Evolutionary conservation across 2,797 vertebrate genomes (phyloP).

Genomic region (Loriculus beryllinus): DNA sequence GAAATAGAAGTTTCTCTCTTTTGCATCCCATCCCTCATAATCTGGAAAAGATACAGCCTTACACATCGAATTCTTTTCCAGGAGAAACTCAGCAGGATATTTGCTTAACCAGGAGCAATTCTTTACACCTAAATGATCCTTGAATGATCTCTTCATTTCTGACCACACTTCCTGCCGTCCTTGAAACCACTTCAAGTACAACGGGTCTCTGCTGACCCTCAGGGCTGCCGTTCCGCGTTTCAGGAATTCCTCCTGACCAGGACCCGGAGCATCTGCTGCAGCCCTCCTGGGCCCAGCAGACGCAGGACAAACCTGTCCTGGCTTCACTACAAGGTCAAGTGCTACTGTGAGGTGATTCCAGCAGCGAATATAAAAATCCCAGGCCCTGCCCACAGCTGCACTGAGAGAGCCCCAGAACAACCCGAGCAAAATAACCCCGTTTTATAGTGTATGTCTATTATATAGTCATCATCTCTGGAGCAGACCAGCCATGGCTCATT

Average conservation of each 20-base stretch:
- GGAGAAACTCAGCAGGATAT: background rate
- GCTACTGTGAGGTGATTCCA: background rate
- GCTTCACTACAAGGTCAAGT: background rate
- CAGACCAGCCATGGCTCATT: background rate
- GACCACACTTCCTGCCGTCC: background rate
- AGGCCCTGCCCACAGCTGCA: background rate
- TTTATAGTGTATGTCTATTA: background rate
- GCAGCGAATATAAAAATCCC: background rate
- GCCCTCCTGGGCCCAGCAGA: background rate
- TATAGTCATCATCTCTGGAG: background rate
- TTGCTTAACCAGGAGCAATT: conserved; percentile 25
- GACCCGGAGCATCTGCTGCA: background rate
- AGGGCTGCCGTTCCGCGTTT: background rate
- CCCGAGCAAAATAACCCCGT: rapidly evolving
- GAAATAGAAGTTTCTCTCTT: background rate
- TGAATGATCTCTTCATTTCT: background rate
- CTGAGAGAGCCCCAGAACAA: background rate
- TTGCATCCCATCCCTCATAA: background rate
- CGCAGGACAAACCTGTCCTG: background rate
- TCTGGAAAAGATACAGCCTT: conserved; percentile 10
- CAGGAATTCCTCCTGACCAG: background rate
- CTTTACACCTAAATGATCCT: background rate
- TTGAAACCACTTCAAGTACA: background rate
- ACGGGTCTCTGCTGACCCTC: background rate
- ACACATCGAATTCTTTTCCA: background rate